Percentiles rank a stretch among this genome's conserved stretches.
Conservation (phyloP, 1,140 invertebrate species). For the Platyscapa corneri region DNA sequence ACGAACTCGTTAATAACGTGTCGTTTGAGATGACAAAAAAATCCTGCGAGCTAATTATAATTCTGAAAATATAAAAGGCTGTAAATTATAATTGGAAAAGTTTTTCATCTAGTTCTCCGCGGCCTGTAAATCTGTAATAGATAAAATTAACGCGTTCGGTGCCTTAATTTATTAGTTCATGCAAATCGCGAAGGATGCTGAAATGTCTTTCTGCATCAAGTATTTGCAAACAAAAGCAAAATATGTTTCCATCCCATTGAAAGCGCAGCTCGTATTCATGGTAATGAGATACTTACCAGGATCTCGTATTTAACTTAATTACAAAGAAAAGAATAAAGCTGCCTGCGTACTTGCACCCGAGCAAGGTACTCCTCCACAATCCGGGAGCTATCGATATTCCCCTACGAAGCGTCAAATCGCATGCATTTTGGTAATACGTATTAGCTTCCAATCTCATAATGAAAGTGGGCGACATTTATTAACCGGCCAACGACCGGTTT, state of each 20-base stretch:
- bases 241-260: not conserved
- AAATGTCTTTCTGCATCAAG: not conserved
- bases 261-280: not conserved
- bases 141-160: not conserved
- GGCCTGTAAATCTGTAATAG: no score
- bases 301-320: slow-evolving; percentile 22
- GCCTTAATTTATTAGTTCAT: not conserved
- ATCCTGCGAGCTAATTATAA: not conserved
- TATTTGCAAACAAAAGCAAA: slow-evolving; percentile 11
- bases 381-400: not conserved
- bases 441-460: slow-evolving; percentile 43
- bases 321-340: not conserved
- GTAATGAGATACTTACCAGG: slow-evolving; percentile 11
- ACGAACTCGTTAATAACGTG: not conserved
- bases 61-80: not conserved
- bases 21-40: not conserved
- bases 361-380: not conserved
- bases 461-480: slow-evolving; percentile 51
- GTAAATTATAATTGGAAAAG: slow-evolving; percentile 1
- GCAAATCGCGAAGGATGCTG: not conserved
- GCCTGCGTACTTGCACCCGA: not conserved
- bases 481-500: slow-evolving; percentile 44
- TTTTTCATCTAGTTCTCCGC: not conserved
- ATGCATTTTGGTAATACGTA: slow-evolving; percentile 1
- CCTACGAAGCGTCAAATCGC: not conserved